Conservation (phyloP, 2,113 vertebrate genomes). For the Marcusenius ussheri region DNA sequence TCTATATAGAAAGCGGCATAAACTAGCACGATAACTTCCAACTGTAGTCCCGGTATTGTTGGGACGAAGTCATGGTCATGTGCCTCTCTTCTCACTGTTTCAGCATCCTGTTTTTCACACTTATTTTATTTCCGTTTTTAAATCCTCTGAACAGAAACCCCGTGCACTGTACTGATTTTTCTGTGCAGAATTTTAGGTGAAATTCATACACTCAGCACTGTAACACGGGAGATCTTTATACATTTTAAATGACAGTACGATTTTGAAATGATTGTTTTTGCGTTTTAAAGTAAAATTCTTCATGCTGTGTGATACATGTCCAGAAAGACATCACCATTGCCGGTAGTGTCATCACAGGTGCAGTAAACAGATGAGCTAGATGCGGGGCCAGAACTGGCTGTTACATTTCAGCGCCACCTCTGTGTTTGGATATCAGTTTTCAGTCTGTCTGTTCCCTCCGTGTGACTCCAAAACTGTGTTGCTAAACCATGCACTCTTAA, state of each 20-base stretch:
- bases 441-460: background rate
- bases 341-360: background rate
- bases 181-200: background rate
- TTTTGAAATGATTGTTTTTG: background rate
- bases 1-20: background rate
- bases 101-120: background rate
- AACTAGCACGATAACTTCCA: background rate
- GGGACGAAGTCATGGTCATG: background rate
- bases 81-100: background rate
- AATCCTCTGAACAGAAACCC: background rate
- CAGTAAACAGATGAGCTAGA: background rate
- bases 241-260: background rate
- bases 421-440: background rate
- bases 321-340: background rate
- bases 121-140: background rate
- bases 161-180: background rate
- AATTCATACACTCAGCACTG: background rate
- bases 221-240: background rate
- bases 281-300: background rate
- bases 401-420: background rate
- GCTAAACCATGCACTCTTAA: background rate
- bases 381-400: background rate
- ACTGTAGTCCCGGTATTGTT: background rate
- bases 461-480: background rate
- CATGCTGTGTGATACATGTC: background rate